These are phyloP conservation scores for Chondrilla cf. caribensis DNA, from an alignment of 37 sponge, comb jelly and placozoan species.

Conservation along the genomic window DNA sequence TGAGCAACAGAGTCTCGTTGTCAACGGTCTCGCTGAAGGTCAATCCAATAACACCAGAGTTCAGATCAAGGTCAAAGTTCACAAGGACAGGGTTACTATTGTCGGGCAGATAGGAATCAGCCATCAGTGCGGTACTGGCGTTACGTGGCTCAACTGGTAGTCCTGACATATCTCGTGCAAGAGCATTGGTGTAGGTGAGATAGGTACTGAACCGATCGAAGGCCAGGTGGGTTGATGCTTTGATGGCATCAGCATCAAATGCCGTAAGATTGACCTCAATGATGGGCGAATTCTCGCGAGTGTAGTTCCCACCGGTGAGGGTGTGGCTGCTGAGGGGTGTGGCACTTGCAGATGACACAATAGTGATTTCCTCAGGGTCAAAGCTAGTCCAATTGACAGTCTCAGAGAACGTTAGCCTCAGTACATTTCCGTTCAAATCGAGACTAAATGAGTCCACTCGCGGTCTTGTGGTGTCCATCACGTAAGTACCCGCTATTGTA, in stretches of 20 bases:
- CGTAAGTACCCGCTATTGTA: slow-evolving; percentile 35
- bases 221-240: slow-evolving; percentile 52
- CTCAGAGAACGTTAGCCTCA: slow-evolving; percentile 79
- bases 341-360: background rate
- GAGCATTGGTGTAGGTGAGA: slow-evolving; percentile 35
- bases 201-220: slow-evolving; percentile 48
- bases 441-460: slow-evolving; percentile 45
- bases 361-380: slow-evolving; percentile 39
- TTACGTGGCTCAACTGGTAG: slow-evolving; percentile 40
- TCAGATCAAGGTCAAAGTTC: slow-evolving; percentile 71
- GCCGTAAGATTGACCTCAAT: slow-evolving; percentile 42
- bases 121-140: slow-evolving; percentile 19
- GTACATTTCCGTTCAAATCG: slow-evolving; percentile 62
- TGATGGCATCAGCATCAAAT: slow-evolving; percentile 75
- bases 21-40: slow-evolving; percentile 84
- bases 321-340: slow-evolving; percentile 29
- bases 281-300: slow-evolving; percentile 38
- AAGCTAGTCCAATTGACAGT: slow-evolving; percentile 67
- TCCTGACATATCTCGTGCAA: slow-evolving; percentile 66
- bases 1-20: slow-evolving; percentile 35
- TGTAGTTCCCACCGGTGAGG: slow-evolving; percentile 48
- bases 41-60: slow-evolving; percentile 65
- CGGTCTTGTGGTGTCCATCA: slow-evolving; percentile 56
- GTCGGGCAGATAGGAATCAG: slow-evolving; percentile 48
- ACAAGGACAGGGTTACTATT: slow-evolving; percentile 42